Base-by-base conservation (phyloP, 2,888 invertebrate species). In the Macrosoma leucophasiata region DNA sequence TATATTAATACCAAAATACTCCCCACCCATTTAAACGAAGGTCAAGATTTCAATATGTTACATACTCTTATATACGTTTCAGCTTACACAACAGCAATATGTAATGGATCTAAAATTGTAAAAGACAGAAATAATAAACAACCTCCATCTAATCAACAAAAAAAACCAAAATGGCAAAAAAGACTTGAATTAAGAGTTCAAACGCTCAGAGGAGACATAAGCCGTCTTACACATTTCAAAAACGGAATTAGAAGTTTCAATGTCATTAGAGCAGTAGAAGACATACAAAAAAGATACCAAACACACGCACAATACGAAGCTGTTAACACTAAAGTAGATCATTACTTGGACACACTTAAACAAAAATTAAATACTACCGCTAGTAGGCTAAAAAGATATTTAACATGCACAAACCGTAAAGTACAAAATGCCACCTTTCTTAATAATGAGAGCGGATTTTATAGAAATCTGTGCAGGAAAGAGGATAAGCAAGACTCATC, bases 361-460 rank as follows among this genome's bases (percentile, higher is more conserved):
- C 37, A 39, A 27, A 39, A 37, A 24, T 20, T 43, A n/a, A 10
- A 13, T 5, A 7, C 30, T 5, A 4, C 23, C 8, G 4, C 13
- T 9, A 32, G 20, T 12, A 6, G 42, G 15, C 15, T 39, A 13
- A 30, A 31, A 23, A 24, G 46, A 18, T 41, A 47, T 13, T 28
- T 19, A 18, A 13, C 4, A 20, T 40, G 41, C 13, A 42, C 41
- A 20, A 12, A 26, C 6, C 27, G 47, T 0, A 44, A 43, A 26
- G 20, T n/a, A 8, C 42, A 47, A 19, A 48, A 45, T 11, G 22
- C n/a, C 9, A 35, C 36, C 18, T 45, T 43, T 14, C 26, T 3
- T n/a, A 26, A 29, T 7, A 43, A 35, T 18, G 38, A 45, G 29
- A 42, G 37, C 29, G 20, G 29, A 13, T 41, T 43, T 28, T 41